phyloP scores from a whole-genome alignment of 2,113 vertebrate species.

The Carettochelys insculpta region DNA sequence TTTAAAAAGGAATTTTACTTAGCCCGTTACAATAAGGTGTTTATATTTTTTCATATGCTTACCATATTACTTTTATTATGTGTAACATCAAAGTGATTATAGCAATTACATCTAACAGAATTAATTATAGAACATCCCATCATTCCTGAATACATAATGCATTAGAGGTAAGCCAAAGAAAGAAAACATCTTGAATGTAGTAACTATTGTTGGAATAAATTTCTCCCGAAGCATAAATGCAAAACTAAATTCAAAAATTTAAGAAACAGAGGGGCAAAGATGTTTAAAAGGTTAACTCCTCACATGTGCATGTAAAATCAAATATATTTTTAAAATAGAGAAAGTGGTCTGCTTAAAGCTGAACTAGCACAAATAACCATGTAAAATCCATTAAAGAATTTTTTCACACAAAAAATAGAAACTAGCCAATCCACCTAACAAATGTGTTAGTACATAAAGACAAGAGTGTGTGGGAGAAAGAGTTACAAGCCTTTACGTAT shows the following conservation, averaged over 20 bases:
- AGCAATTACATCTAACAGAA: constrained; percentile 86
- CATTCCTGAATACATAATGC: constrained; percentile 80
- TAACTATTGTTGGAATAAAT: constrained; percentile 70
- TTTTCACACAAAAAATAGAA: constrained; percentile 68
- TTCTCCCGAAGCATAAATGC: constrained; percentile 36
- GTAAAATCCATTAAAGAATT: constrained; percentile 65
- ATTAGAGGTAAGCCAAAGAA: constrained; percentile 80
- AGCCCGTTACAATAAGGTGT: constrained; percentile 76
- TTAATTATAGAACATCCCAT: constrained; percentile 85
- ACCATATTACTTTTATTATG: constrained; percentile 84
- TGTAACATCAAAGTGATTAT: constrained; percentile 86
- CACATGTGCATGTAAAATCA: constrained; percentile 10
- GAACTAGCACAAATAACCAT: constrained; percentile 22
- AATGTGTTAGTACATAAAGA: constrained; percentile 76
- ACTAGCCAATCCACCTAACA: constrained; percentile 72
- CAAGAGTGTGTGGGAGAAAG: constrained; percentile 77
- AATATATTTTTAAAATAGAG: constrained; percentile 25
- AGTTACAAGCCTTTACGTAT: constrained; percentile 85
- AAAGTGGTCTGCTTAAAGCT: constrained; percentile 24
- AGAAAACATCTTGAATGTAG: constrained; percentile 75
- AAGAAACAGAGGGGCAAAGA: not conserved
- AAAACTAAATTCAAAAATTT: constrained; percentile 35
- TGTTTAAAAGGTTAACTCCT: constrained; percentile 1
- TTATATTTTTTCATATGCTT: constrained; percentile 82
- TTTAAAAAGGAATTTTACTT: constrained; percentile 51